A percentile compares a stretch with the other conserved stretches of the same genome.
Conservation (phyloP, 1,140 invertebrate genomes). For the Leptopilina clavipes region DNA sequence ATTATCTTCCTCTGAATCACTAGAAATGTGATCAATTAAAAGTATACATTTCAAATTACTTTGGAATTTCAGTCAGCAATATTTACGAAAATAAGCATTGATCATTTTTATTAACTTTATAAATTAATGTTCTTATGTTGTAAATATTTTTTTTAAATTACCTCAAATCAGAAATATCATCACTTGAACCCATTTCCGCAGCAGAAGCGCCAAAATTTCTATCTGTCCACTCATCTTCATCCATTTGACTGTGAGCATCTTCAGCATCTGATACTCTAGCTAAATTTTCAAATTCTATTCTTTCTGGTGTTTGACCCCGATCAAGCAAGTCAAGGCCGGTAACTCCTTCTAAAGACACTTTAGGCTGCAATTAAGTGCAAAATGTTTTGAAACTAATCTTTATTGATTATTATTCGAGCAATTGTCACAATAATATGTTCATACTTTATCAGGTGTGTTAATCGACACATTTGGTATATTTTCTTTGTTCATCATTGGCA, state of each 20-base stretch:
- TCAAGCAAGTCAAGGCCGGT: conserved; percentile 78
- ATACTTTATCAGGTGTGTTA: conserved; percentile 66
- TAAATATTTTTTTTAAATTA: too few species aligned
- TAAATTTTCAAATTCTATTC: conserved; percentile 85
- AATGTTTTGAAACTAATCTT: conserved; percentile 27
- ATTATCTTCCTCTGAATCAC: conserved; percentile 78
- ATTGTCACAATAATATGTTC: neutral
- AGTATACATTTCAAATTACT: neutral
- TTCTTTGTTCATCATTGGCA: conserved; percentile 69
- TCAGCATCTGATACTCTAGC: conserved; percentile 81
- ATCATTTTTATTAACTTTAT: too few species aligned
- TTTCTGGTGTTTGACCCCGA: conserved; percentile 84
- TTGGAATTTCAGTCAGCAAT: too few species aligned
- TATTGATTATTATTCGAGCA: conserved; percentile 13
- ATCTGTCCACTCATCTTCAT: conserved; percentile 95
- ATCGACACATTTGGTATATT: conserved; percentile 68
- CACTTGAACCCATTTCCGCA: conserved; percentile 81
- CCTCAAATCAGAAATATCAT: conserved; percentile 84
- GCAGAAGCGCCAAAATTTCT: conserved; percentile 89
- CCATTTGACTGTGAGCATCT: conserved; percentile 86
- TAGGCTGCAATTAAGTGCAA: conserved; percentile 54
- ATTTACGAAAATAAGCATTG: too few species aligned
- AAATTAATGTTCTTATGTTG: too few species aligned
- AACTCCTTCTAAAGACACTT: conserved; percentile 71
- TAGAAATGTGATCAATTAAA: conserved; percentile 49